Percentiles rank a stretch among this genome's conserved stretches.
These are phyloP conservation scores for Drosophila putrida DNA, from an alignment of 2,888 invertebrate genomes.

Conservation along the genomic window DNA sequence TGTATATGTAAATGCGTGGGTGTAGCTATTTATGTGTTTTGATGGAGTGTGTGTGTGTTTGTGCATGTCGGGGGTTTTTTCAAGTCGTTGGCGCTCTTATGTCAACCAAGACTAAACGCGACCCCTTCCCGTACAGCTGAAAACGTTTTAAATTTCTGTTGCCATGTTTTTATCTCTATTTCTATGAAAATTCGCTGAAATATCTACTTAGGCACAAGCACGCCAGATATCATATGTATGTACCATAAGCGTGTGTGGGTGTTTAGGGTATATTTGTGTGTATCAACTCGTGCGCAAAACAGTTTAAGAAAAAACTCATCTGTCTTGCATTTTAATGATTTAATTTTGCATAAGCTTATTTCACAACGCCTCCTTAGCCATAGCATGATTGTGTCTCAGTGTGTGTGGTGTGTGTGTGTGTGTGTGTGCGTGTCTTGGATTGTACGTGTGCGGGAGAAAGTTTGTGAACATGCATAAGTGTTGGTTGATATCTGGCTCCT, in stretches of 20 bases:
- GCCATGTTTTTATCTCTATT: constrained; percentile 50
- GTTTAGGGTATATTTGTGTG: constrained; percentile 12
- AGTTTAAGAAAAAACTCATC: constrained; percentile 64
- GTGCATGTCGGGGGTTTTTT: constrained; percentile 15
- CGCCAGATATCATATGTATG: constrained; percentile 25
- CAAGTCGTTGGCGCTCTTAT: constrained; percentile 38
- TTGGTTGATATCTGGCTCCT: constrained; percentile 33
- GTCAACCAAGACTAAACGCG: constrained; percentile 45
- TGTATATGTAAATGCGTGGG: background rate
- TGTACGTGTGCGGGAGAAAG: too few species aligned
- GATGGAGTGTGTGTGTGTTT: constrained; percentile 9
- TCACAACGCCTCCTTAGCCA: constrained; percentile 27
- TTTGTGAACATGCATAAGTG: constrained; percentile 3
- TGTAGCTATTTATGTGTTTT: constrained; percentile 7
- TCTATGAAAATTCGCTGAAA: constrained; percentile 60
- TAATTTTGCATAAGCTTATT: constrained; percentile 75
- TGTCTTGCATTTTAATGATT: constrained; percentile 76
- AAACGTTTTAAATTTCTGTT: constrained; percentile 63
- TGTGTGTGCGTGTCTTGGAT: background rate
- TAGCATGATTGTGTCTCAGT: constrained; percentile 8
- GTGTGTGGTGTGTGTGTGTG: constrained; percentile 4
- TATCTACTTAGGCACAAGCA: constrained; percentile 66
- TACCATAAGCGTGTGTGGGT: constrained; percentile 15
- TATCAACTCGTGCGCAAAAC: constrained; percentile 69
- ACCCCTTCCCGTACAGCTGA: constrained; percentile 21